phyloP scores from a whole-genome alignment of 2,113 vertebrate genomes.

The Rhynchopsitta pachyrhyncha region DNA sequence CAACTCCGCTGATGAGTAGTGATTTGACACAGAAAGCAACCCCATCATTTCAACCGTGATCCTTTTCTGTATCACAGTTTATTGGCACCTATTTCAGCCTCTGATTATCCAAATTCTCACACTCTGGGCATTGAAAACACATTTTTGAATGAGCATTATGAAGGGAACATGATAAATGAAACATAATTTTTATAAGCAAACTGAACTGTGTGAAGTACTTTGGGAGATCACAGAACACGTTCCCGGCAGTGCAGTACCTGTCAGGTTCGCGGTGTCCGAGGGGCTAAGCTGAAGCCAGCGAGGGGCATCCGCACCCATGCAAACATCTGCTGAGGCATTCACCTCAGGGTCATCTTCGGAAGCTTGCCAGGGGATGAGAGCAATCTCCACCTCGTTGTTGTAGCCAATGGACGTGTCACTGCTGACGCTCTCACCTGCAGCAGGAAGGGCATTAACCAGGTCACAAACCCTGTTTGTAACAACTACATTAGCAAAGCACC shows the following conservation, averaged over 20 bases:
- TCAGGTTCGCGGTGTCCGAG: conserved; percentile 81
- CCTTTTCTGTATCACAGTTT: background rate
- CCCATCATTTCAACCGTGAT: background rate
- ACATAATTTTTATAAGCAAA: background rate
- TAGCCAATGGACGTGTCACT: conserved; percentile 85
- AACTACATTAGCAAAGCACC: background rate
- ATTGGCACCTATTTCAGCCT: background rate
- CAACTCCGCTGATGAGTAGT: background rate
- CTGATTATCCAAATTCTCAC: background rate
- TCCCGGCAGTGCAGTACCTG: conserved; percentile 76
- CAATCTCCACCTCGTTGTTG: conserved; percentile 79
- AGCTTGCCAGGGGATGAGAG: conserved; percentile 80
- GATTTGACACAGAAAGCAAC: background rate
- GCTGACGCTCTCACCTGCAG: conserved; percentile 87
- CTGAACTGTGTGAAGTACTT: background rate
- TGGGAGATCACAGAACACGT: background rate
- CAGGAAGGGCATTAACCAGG: background rate
- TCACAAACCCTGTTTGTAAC: background rate
- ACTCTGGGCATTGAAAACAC: no score
- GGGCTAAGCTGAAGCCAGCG: conserved; percentile 88
- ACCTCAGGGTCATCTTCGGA: conserved; percentile 87
- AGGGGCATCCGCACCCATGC: conserved; percentile 76
- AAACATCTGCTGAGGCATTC: conserved; percentile 77
- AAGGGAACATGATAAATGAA: background rate
- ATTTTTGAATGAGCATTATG: fast-evolving